These are phyloP conservation scores for Megamerina dolium DNA, from an alignment of 2,888 invertebrate genomes.

Conservation along the genomic window DNA sequence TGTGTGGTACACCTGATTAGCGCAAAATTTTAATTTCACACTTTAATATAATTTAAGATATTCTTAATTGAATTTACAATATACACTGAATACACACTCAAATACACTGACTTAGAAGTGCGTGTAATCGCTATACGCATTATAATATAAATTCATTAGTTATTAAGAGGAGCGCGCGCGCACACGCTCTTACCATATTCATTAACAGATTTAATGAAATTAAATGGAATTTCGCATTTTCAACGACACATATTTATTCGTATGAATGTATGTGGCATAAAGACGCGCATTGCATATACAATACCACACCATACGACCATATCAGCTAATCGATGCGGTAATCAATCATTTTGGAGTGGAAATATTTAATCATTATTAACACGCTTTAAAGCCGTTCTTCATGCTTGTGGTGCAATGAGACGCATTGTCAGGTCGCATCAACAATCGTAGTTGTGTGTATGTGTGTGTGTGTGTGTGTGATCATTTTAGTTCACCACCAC, in stretches of 20 bases:
- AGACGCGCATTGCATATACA: too few species aligned
- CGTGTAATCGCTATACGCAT: not conserved
- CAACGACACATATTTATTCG: too few species aligned
- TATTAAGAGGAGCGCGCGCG: not conserved
- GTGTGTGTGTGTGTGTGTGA: too few species aligned
- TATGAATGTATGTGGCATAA: too few species aligned
- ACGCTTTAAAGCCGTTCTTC: constrained; percentile 17
- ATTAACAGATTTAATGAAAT: constrained; percentile 1
- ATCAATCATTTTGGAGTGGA: constrained; percentile 22
- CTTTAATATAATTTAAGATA: constrained; percentile 10
- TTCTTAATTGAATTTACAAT: not conserved
- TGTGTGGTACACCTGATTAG: constrained; percentile 11
- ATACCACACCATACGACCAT: too few species aligned
- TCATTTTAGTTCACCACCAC: too few species aligned
- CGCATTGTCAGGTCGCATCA: not conserved
- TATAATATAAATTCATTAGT: too few species aligned
- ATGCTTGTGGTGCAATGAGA: constrained; percentile 9
- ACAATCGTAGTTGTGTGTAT: too few species aligned
- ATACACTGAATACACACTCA: not conserved
- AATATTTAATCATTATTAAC: constrained; percentile 23
- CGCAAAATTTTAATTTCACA: constrained; percentile 17
- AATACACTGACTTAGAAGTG: not conserved
- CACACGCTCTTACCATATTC: too few species aligned
- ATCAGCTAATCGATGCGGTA: constrained; percentile 22
- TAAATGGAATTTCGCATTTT: constrained; percentile 4